Base-by-base conservation (phyloP, 2,888 invertebrate species). In the Drosophila multiciliata region DNA sequence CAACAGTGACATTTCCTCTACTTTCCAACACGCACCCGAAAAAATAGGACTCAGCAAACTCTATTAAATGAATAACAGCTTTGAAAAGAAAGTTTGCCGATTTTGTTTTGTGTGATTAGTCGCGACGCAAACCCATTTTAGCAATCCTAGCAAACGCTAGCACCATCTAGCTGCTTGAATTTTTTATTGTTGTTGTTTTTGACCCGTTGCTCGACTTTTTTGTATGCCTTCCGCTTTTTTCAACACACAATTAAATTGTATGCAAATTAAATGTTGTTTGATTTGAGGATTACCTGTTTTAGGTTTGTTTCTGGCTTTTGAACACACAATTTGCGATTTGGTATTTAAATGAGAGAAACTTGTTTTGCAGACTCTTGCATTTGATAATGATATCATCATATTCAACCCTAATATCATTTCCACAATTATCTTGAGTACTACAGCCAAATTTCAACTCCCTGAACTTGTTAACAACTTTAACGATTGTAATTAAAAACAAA, bases 131-230 rank as follows among this genome's bases (percentile, higher is more conserved):
- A 69, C 73, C 67, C 26, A 40, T 42, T 23, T 23, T n/a, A 35
- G 17, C 45, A 45, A 45, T 66, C 58, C 55, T 59, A 76, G 72
- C 72, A 59, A 48, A 38, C 58, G 15, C 52, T 26, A 45, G 49
- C 36, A 76, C 61, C 67, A 26, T 48, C 49, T 3, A 23, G 26
- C 26, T 26, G 9, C 49, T 9, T 7, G 6, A 17, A 45, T 23
- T 23, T 12, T 55, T 32, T 42, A 26, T 53, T 63, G 26, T 62
- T 58, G 29, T 42, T 74, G 54, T 38, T 78, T 52, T 73, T 86
- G 79, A 80, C 86, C 83, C 80, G 73, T 80, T 84, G 82, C 73
- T 78, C 74, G 79, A 78, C 60, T 76, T 79, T 54, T 40, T 23
- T 63, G 20, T 73, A 26, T 29, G 29, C 42, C 77, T 73, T 75